Base-by-base conservation (phyloP, 2,888 invertebrate genomes). In the Vandiemenella viatica region DNA sequence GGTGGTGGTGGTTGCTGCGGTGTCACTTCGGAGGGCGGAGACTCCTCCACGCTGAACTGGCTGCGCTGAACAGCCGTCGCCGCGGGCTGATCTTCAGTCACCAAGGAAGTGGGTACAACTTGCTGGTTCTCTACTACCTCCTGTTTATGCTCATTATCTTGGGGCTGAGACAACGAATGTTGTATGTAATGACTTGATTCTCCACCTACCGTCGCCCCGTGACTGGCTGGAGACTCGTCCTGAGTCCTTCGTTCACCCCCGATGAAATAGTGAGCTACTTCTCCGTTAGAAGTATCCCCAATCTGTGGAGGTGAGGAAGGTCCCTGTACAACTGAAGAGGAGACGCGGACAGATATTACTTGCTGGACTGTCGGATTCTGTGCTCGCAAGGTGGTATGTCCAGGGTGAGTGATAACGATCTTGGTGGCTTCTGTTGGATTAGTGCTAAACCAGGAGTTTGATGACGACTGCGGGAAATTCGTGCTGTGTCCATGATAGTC, bases 271-370 rank as follows among this genome's bases (percentile, higher is more conserved):
- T 19, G 5, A 8, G 19, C 20, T 8, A 21, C 15, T 3, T n/a
- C 17, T 7, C n/a, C n/a, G 8, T 19, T 10, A 17, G 42, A 17
- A 3, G 38, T n/a, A 8, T n/a, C 8, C 15, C 38, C 8, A 21
- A n/a, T n/a, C 4, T 45, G 37, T 2, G 40, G 37, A 15, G 32
- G n/a, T 1, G 43, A 45, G 1, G 51, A 37, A 1, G 53, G 32
- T 19, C 44, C 53, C 20, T 48, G 57, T 44, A 61, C 65, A 43
- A 67, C 62, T n/a, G 68, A 67, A 4, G 72, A 70, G 23, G 72
- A 72, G 10, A 73, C 70, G 46, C 70, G 65, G n/a, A 73, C 70
- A 1, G 71, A 68, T 21, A 74, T 66, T 19, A 73, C 67, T 57
- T 69, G 46, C 17, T 45, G 48, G 8, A 42, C 42, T 8, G 42